These are phyloP conservation scores for Atrina japonica DNA, from an alignment of 2,888 invertebrate genomes.

Conservation along the genomic window DNA sequence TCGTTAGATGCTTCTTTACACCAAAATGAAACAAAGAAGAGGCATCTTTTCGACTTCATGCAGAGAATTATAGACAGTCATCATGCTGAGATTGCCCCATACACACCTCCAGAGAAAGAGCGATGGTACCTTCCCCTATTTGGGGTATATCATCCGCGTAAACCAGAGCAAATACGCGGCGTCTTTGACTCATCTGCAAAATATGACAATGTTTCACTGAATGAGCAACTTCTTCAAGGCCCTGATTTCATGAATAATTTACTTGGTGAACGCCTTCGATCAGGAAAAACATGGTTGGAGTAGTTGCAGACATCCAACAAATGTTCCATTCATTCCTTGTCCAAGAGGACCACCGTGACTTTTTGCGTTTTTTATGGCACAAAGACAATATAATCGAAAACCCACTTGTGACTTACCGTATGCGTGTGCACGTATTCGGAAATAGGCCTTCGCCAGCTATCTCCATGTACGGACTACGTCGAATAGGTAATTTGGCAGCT, in stretches of 20 bases:
- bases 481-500: conserved; percentile 3
- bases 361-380: conserved; percentile 48
- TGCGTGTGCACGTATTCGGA: conserved; percentile 40
- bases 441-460: conserved; percentile 32
- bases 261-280: conserved; percentile 43
- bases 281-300: conserved; percentile 39
- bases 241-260: conserved; percentile 47
- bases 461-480: conserved; percentile 17
- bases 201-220: conserved; percentile 38
- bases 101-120: conserved; percentile 14
- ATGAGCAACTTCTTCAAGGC: conserved; percentile 37
- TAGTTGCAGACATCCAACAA: conserved; percentile 47
- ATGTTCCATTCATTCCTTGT: conserved; percentile 52
- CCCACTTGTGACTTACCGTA: conserved; percentile 34
- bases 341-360: conserved; percentile 35
- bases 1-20: conserved; percentile 24
- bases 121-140: conserved; percentile 35
- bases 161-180: conserved; percentile 32
- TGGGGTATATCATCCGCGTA: conserved; percentile 20
- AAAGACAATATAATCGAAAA: conserved; percentile 37
- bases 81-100: conserved; percentile 22
- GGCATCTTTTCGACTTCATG: conserved; percentile 26
- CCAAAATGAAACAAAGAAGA: conserved; percentile 17
- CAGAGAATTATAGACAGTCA: conserved; percentile 20
- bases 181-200: conserved; percentile 48